phyloP scores from a whole-genome alignment of 1,140 invertebrate genomes.

The Proctacanthus coquilletti region DNA sequence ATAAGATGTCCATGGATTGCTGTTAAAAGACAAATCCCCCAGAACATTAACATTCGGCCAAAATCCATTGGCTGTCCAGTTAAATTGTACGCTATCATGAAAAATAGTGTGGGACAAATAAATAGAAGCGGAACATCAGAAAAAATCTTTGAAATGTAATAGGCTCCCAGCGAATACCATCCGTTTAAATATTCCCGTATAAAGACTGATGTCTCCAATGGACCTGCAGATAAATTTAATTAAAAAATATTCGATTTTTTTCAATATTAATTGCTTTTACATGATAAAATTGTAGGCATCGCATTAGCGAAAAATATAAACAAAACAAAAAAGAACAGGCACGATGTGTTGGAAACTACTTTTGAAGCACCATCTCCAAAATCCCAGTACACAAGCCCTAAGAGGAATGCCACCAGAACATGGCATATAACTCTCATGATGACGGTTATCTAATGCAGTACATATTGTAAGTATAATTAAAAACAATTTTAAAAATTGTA shows the following conservation, averaged over 20 bases:
- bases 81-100: conserved; percentile 62
- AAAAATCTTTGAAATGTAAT: conserved; percentile 71
- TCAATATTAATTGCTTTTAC: conserved; percentile 35
- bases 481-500: conserved; percentile 12
- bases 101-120: conserved; percentile 48
- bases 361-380: conserved; percentile 65
- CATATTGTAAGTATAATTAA: conserved; percentile 10
- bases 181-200: conserved; percentile 78
- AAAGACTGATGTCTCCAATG: conserved; percentile 68
- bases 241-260: conserved; percentile 6
- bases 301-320: conserved; percentile 77
- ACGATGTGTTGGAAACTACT: conserved; percentile 61
- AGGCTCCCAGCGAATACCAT: conserved; percentile 72
- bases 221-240: conserved; percentile 39
- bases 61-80: conserved; percentile 61
- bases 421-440: conserved; percentile 57
- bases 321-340: conserved; percentile 67
- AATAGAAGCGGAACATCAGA: conserved; percentile 79
- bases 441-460: conserved; percentile 59
- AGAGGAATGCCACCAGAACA: conserved; percentile 53
- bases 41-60: conserved; percentile 47
- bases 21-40: conserved; percentile 50
- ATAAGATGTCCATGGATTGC: conserved; percentile 64
- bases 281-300: conserved; percentile 77
- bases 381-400: conserved; percentile 64